These are phyloP conservation scores for Cistogaster globosa DNA, from an alignment of 2,888 invertebrate genomes.

Conservation along the genomic window DNA sequence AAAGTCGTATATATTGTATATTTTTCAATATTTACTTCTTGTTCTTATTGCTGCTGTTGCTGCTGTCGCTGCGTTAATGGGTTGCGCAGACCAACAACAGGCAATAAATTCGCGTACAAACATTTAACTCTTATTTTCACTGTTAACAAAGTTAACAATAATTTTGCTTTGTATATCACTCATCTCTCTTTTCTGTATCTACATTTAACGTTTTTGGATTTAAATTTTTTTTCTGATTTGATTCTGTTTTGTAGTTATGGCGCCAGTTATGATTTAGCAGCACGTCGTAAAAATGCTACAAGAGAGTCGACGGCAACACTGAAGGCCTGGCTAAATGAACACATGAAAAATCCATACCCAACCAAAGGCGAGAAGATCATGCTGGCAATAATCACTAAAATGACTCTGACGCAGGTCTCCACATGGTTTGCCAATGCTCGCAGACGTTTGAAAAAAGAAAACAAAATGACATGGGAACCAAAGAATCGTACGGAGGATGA, in stretches of 20 bases:
- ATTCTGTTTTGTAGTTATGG: conserved; percentile 88
- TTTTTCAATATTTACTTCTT: background rate
- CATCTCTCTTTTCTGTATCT: conserved; percentile 59
- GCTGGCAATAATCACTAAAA: conserved; percentile 97
- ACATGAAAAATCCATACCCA: conserved; percentile 98
- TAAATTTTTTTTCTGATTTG: conserved; percentile 12
- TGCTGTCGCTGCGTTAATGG: conserved; percentile 64
- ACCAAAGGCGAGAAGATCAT: conserved; percentile 98
- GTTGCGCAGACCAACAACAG: conserved; percentile 55
- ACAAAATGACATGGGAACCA: conserved; percentile 99
- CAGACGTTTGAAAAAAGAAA: conserved; percentile 96
- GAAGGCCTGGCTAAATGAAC: conserved; percentile 98
- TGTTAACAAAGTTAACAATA: conserved; percentile 70
- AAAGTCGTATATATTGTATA: conserved; percentile 14
- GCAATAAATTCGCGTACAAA: conserved; percentile 42
- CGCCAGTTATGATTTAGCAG: conserved; percentile 96
- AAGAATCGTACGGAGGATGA: conserved; percentile 95
- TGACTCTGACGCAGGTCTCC: conserved; percentile 97
- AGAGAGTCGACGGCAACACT: conserved; percentile 98
- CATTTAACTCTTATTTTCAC: conserved; percentile 64
- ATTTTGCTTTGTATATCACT: conserved; percentile 68
- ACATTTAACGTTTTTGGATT: conserved; percentile 9
- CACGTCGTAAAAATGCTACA: conserved; percentile 98
- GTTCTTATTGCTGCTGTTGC: conserved; percentile 2
- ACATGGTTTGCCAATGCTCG: conserved; percentile 99